Base-by-base conservation (phyloP, 2,113 vertebrate genomes). In the Ophthalmotilapia sp. region DNA sequence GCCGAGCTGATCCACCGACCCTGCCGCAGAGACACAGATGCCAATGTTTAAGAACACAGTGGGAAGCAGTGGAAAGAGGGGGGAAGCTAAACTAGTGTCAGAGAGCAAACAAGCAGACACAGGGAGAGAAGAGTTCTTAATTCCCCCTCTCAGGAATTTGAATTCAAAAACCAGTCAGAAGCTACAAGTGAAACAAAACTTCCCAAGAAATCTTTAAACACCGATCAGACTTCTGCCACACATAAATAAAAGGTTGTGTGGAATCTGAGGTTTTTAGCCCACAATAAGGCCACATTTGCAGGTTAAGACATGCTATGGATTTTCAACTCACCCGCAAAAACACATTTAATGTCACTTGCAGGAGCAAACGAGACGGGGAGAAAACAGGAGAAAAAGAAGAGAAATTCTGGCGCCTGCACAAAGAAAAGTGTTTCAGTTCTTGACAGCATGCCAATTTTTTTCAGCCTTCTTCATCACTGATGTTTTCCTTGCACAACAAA, bases 31-130 rank as follows among this genome's bases (percentile, higher is more conserved):
- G 81, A 85, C 85, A 85, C 90, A 92, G 88, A 90, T 85, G 90
- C 79, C 85, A 53, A 56, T 84, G 90, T 92, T 90, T 85, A 89
- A 92, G 84, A 84, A 42, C 86, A 79, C 86, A 84, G 86, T 56
- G 6, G 89, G 86, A 82, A 70, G 83, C 36, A 3, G 65, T 5
- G 60, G 17, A 42, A 77, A 45, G 55, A 9, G 3, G 3, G 13
- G 60, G 17, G 47, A 15, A 42, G 51, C 47, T 70, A 51, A 89
- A 84, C 60, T 9, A 70, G 42, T 84, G 53, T 19, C 49, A 26
- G 56, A 23, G 55, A 77, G 15, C 21, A 65, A 83, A 73, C 62
- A 73, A 86, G 42, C 40, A 45, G 80, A 86, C 55, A 51, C 42
- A 33, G 31, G 14, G 8, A 75, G 60, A 54, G 21, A 85, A 47